Conservation (phyloP, 1,140 invertebrate genomes). For the Aphelenchoides besseyi region DNA sequence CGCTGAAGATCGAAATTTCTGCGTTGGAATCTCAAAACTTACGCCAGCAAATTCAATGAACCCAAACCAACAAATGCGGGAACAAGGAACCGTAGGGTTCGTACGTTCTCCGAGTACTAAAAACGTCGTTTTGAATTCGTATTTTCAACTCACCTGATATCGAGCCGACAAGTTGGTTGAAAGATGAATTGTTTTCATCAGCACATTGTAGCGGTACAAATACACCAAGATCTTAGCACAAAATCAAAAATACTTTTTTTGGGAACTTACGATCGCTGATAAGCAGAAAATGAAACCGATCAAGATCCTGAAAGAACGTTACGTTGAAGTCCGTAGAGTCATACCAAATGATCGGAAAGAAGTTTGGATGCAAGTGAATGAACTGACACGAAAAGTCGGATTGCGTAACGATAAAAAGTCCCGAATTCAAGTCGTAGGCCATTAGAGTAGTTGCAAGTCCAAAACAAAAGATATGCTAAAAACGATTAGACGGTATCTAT, state of each 20-base stretch:
- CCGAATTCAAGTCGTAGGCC: slow-evolving; percentile 4
- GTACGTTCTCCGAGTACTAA: slow-evolving; percentile 20
- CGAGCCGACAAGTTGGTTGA: slow-evolving; percentile 12
- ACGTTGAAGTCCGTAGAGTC: not conserved
- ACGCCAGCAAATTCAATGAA: slow-evolving; percentile 8
- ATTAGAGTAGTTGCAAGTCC: not conserved
- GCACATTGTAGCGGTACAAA: slow-evolving; percentile 16
- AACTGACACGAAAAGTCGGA: slow-evolving; percentile 11
- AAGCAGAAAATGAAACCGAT: slow-evolving; percentile 12
- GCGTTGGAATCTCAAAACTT: not conserved
- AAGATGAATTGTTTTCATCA: slow-evolving; percentile 11
- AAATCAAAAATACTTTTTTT: not conserved
- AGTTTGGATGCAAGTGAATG: slow-evolving; percentile 12
- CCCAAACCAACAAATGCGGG: slow-evolving; percentile 11
- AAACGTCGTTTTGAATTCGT: not conserved
- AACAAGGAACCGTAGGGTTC: slow-evolving; percentile 18
- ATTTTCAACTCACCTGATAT: slow-evolving; percentile 1
- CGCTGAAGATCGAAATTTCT: not conserved
- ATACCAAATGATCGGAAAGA: slow-evolving; percentile 17
- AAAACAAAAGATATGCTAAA: slow-evolving; percentile 14
- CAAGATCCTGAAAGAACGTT: not conserved
- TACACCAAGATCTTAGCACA: slow-evolving; percentile 18
- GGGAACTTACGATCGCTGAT: slow-evolving; percentile 9
- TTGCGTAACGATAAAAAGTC: not conserved
- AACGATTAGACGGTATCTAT: not conserved